A percentile compares a stretch with the other conserved stretches of the same genome.
phyloP scores from a whole-genome alignment of 2,888 invertebrate species.

The Gymnoscelis rufifasciata region DNA sequence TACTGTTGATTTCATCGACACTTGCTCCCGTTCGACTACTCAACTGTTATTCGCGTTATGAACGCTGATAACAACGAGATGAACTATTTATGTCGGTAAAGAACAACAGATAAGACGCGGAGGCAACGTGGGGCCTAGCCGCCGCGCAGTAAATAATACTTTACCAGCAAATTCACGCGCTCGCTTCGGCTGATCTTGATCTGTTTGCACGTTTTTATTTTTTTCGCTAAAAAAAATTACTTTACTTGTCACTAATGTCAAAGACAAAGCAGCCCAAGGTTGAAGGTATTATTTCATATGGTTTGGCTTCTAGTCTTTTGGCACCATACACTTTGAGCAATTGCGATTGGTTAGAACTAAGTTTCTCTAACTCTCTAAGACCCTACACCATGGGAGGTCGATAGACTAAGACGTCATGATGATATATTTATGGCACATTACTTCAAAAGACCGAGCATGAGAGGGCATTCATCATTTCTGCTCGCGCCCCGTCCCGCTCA shows the following conservation, averaged over 20 bases:
- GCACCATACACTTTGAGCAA: too few relatives aligned
- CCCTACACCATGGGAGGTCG: too few relatives aligned
- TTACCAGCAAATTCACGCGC: conserved; percentile 40
- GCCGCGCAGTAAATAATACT: conserved; percentile 48
- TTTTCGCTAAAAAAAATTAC: conserved; percentile 44
- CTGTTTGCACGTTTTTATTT: conserved; percentile 52
- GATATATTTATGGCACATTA: too few relatives aligned
- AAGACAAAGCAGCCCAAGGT: conserved; percentile 10
- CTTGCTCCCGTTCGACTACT: conserved; percentile 53
- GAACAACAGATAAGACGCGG: conserved; percentile 55
- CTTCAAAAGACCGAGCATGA: too few relatives aligned
- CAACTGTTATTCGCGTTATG: conserved; percentile 53
- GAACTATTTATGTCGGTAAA: conserved; percentile 55
- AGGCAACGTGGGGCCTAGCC: conserved; percentile 60
- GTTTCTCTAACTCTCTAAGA: too few relatives aligned
- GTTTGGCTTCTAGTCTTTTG: not conserved
- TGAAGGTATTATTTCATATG: too few relatives aligned
- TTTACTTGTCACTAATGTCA: conserved; percentile 45
- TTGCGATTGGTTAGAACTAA: too few relatives aligned
- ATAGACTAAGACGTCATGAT: too few relatives aligned
- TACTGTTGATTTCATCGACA: conserved; percentile 75
- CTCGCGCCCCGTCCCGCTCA: too few relatives aligned
- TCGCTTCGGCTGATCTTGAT: conserved; percentile 24
- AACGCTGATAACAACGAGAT: conserved; percentile 49
- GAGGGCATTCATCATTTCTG: too few relatives aligned